Evolutionary conservation across 2,113 vertebrate genomes (phyloP).

Genomic region (Girardinichthys multiradiatus): DNA sequence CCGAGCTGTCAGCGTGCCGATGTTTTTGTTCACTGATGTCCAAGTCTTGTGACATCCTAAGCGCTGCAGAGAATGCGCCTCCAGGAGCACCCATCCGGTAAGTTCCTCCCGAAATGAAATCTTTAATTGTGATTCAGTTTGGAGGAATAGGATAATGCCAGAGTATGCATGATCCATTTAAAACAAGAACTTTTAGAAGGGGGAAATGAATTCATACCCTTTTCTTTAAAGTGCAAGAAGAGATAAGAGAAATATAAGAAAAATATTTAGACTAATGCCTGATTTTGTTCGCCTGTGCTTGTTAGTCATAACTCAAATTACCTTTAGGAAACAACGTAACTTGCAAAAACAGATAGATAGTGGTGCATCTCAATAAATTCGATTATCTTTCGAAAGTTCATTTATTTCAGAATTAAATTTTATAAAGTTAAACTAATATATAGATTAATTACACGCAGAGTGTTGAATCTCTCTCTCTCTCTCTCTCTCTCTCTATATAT

Average conservation of each 20-base stretch:
- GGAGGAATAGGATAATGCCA: not conserved
- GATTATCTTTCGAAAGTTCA: not conserved
- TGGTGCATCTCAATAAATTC: not conserved
- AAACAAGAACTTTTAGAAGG: not conserved
- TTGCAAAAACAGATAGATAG: not conserved
- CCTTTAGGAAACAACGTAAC: not conserved
- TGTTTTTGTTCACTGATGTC: slow-evolving; percentile 69
- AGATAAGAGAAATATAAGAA: not conserved
- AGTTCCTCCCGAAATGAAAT: slow-evolving; percentile 2
- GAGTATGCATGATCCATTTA: not conserved
- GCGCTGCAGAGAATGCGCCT: slow-evolving; percentile 64
- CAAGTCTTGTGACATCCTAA: slow-evolving; percentile 77
- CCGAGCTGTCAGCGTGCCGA: slow-evolving; percentile 64
- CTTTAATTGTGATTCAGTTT: not conserved
- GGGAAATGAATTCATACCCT: not conserved
- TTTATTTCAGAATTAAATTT: not conserved
- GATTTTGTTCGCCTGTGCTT: not conserved
- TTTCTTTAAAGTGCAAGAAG: not conserved
- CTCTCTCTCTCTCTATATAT: too few species aligned
- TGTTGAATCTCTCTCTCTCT: too few species aligned
- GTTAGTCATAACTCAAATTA: not conserved
- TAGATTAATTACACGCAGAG: not conserved
- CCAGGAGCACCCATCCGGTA: slow-evolving; percentile 51
- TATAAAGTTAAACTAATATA: not conserved
- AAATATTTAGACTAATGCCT: not conserved